Conservation (phyloP, 1,140 invertebrate genomes). For the Aphis craccivora region DNA sequence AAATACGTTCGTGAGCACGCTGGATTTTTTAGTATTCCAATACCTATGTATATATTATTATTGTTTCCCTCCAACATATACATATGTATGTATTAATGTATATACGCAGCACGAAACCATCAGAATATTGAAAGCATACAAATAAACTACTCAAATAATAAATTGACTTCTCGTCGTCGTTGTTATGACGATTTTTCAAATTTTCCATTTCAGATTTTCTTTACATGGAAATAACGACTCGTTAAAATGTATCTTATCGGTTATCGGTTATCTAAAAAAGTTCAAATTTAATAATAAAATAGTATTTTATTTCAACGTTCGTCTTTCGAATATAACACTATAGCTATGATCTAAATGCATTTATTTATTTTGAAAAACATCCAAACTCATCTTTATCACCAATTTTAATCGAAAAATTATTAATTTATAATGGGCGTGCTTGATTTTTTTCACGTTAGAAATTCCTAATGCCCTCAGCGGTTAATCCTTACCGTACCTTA, state of each 20-base stretch:
- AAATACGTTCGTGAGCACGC: background rate
- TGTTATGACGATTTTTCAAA: background rate
- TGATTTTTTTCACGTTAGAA: background rate
- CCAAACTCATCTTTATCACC: background rate
- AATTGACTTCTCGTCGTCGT: conserved; percentile 11
- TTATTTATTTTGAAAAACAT: background rate
- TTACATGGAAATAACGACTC: background rate
- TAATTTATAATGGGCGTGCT: background rate
- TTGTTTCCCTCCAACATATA: background rate
- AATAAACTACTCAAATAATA: conserved; percentile 18
- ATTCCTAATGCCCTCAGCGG: background rate
- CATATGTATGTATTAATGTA: background rate
- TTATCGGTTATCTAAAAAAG: background rate
- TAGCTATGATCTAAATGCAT: background rate
- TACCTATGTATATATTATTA: background rate
- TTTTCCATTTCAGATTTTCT: background rate
- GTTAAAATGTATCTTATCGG: background rate
- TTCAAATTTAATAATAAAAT: background rate
- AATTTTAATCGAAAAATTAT: background rate
- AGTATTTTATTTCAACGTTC: background rate
- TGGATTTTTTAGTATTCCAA: background rate
- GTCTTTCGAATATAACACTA: background rate
- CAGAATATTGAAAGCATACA: conserved; percentile 10
- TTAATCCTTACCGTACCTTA: background rate
- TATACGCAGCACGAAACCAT: background rate